These are phyloP conservation scores for Pseudochromis fuscus DNA, from an alignment of 2,797 vertebrate genomes.

Conservation along the genomic window DNA sequence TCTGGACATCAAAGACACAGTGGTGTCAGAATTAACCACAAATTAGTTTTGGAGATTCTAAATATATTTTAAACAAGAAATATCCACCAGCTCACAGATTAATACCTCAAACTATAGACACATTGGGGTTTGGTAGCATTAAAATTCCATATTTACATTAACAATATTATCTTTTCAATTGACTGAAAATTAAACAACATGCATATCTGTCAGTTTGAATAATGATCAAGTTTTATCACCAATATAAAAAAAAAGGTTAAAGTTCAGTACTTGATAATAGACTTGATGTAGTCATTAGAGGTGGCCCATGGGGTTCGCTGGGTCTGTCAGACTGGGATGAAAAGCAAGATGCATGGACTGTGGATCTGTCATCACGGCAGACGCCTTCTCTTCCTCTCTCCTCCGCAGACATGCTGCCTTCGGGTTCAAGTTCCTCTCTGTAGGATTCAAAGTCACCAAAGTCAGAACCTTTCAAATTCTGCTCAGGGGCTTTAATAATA, in stretches of 20 bases:
- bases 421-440: constrained; percentile 97
- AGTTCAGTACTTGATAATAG: constrained; percentile 40
- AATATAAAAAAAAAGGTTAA: not conserved
- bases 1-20: constrained; percentile 55
- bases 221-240: not conserved
- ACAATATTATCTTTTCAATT: no score
- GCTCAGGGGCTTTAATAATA: not conserved
- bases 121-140: not conserved
- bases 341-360: constrained; percentile 90
- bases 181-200: not conserved
- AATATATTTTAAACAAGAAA: not conserved
- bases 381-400: constrained; percentile 96
- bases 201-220: not conserved
- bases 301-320: constrained; percentile 91
- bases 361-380: constrained; percentile 90
- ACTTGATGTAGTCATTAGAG: constrained; percentile 77
- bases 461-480: not conserved
- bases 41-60: not conserved
- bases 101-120: not conserved
- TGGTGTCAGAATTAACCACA: not conserved
- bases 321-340: constrained; percentile 90
- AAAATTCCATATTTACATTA: no score
- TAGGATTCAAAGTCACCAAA: constrained; percentile 33
- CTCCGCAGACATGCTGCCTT: constrained; percentile 98
- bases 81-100: no score